Conservation (phyloP, 1,140 invertebrate species). For the Tetranychus urticae region DNA sequence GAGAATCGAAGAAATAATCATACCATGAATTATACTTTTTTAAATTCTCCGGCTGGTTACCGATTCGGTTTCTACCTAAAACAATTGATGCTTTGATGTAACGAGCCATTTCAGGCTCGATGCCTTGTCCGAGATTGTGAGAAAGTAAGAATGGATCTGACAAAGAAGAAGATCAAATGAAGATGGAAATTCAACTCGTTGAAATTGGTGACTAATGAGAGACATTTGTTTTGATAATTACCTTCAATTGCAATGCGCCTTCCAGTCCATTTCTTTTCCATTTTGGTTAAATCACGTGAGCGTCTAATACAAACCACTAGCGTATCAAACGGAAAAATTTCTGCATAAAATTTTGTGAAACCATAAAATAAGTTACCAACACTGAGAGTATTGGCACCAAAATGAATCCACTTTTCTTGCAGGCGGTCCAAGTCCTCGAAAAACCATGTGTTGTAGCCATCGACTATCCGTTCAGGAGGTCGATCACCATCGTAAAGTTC, state of each 20-base stretch:
- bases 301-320: constrained; percentile 31
- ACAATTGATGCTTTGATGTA: constrained; percentile 16
- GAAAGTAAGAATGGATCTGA: constrained; percentile 33
- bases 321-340: constrained; percentile 29
- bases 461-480: constrained; percentile 17
- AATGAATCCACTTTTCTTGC: constrained; percentile 13
- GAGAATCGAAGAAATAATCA: constrained; percentile 25
- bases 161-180: constrained; percentile 6
- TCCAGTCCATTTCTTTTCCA: constrained; percentile 33
- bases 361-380: constrained; percentile 30
- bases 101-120: constrained; percentile 31
- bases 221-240: constrained; percentile 9
- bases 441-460: constrained; percentile 25
- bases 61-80: constrained; percentile 23
- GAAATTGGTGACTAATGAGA: neutral
- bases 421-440: constrained; percentile 18
- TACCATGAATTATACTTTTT: constrained; percentile 11
- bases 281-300: constrained; percentile 22
- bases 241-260: constrained; percentile 32
- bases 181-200: neutral
- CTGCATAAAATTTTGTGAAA: constrained; percentile 30
- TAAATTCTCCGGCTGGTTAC: constrained; percentile 12
- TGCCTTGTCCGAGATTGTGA: constrained; percentile 32
- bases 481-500: constrained; percentile 16
- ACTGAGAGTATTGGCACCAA: constrained; percentile 21